Evolutionary conservation across 2,113 vertebrate species (phyloP).

Genomic region (Morone saxatilis): DNA sequence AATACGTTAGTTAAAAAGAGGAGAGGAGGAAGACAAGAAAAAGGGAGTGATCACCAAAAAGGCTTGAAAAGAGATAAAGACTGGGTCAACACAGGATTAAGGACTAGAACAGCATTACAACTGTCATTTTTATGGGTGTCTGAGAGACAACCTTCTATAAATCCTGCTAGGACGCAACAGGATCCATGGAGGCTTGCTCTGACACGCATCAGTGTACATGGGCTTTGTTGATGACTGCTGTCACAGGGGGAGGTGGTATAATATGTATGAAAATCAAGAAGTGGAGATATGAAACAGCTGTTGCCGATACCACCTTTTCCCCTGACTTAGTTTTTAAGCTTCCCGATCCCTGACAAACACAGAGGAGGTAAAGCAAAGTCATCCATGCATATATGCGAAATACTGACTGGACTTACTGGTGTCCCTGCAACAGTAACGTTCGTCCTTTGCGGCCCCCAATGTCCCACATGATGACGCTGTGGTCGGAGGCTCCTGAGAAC

Average conservation of each 20-base stretch:
- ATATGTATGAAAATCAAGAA: slow-evolving; percentile 32
- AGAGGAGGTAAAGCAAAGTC: neutral
- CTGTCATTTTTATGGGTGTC: slow-evolving; percentile 6
- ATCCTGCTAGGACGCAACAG: slow-evolving; percentile 25
- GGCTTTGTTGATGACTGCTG: slow-evolving; percentile 15
- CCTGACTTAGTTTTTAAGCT: neutral
- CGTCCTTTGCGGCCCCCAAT: slow-evolving; percentile 95
- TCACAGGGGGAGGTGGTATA: neutral
- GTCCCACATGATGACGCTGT: slow-evolving; percentile 99
- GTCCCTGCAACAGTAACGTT: slow-evolving; percentile 93
- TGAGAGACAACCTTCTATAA: slow-evolving; percentile 20
- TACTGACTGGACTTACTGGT: slow-evolving; percentile 87
- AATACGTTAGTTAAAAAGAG: neutral
- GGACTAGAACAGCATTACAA: neutral
- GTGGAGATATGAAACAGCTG: slow-evolving; percentile 33
- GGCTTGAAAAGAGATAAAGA: neutral
- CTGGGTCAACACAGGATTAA: neutral
- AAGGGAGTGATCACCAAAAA: neutral
- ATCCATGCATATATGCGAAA: neutral
- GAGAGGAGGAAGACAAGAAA: no score
- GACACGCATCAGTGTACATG: slow-evolving; percentile 13
- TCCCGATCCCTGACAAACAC: neutral
- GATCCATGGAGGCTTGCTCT: slow-evolving; percentile 17
- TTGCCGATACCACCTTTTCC: slow-evolving; percentile 22
- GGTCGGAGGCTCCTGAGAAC: slow-evolving; percentile 96